A percentile compares a stretch with the other conserved stretches of the same genome.
phyloP scores from a whole-genome alignment of 2,888 invertebrate genomes.

The Electrophaes corylata region DNA sequence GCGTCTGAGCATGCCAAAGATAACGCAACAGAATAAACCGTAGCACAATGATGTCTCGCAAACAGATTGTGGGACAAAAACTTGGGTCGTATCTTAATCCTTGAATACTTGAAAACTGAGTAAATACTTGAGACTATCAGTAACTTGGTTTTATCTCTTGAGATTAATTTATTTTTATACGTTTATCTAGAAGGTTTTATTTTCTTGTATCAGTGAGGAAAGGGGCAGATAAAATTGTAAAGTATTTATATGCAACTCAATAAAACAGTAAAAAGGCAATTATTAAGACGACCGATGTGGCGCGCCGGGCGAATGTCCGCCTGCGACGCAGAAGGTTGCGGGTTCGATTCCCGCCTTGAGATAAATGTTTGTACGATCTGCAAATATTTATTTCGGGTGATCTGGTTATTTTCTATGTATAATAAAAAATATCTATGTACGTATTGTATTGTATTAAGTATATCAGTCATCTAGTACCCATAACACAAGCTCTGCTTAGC shows the following conservation, averaged over 20 bases:
- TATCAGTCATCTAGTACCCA: too few species aligned
- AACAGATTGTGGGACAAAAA: constrained; percentile 58
- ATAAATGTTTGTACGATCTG: too few species aligned
- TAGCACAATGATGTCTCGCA: constrained; percentile 51
- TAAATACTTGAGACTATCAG: constrained; percentile 43
- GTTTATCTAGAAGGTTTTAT: constrained; percentile 4
- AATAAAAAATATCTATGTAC: too few species aligned
- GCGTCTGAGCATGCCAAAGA: constrained; percentile 42
- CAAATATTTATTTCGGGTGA: too few species aligned
- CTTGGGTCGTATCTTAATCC: constrained; percentile 60
- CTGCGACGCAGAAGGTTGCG: too few species aligned
- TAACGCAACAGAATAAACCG: constrained; percentile 50
- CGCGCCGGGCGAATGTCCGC: too few species aligned
- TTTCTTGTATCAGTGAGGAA: background rate
- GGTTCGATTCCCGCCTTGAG: too few species aligned
- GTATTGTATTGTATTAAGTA: too few species aligned
- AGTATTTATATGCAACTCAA: background rate
- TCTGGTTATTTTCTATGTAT: too few species aligned
- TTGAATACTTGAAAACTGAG: constrained; percentile 26
- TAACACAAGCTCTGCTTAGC: too few species aligned
- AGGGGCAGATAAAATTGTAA: background rate
- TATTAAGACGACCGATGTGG: too few species aligned
- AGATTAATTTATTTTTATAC: constrained; percentile 15
- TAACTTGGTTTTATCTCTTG: constrained; percentile 22
- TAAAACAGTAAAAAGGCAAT: background rate